phyloP scores from a whole-genome alignment of 2,888 invertebrate genomes.

The Theristus sp. region DNA sequence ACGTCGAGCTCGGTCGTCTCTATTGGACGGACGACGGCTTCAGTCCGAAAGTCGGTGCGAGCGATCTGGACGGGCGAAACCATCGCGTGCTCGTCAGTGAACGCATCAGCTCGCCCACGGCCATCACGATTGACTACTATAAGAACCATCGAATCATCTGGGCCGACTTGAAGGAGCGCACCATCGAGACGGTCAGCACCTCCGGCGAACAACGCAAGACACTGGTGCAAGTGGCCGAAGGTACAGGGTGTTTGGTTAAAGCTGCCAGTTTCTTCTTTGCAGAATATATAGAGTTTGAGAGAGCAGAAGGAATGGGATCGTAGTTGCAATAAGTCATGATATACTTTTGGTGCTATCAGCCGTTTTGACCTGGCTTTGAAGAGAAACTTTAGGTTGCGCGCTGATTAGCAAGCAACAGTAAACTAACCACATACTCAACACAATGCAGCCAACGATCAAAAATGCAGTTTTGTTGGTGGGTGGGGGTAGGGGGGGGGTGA shows the following conservation, averaged over 20 bases:
- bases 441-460: too few species aligned
- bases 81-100: slow-evolving; percentile 38
- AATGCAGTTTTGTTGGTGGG: background rate
- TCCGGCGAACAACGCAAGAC: slow-evolving; percentile 55
- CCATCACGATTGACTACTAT: slow-evolving; percentile 68
- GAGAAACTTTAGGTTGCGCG: too few species aligned
- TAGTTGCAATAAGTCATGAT: too few species aligned
- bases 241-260: too few species aligned
- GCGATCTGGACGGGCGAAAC: slow-evolving; percentile 67
- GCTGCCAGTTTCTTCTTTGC: too few species aligned
- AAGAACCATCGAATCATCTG: slow-evolving; percentile 80
- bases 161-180: slow-evolving; percentile 76
- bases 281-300: too few species aligned
- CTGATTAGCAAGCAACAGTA: too few species aligned
- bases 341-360: too few species aligned
- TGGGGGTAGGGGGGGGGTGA: too few species aligned
- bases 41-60: slow-evolving; percentile 63
- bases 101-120: slow-evolving; percentile 63
- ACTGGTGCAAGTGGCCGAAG: slow-evolving; percentile 33
- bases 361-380: too few species aligned
- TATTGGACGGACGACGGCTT: slow-evolving; percentile 85
- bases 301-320: too few species aligned
- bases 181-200: slow-evolving; percentile 59
- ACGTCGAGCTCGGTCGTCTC: slow-evolving; percentile 47
- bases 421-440: too few species aligned